phyloP scores from a whole-genome alignment of 2,888 invertebrate genomes.

The Ichneumoninae sp. region DNA sequence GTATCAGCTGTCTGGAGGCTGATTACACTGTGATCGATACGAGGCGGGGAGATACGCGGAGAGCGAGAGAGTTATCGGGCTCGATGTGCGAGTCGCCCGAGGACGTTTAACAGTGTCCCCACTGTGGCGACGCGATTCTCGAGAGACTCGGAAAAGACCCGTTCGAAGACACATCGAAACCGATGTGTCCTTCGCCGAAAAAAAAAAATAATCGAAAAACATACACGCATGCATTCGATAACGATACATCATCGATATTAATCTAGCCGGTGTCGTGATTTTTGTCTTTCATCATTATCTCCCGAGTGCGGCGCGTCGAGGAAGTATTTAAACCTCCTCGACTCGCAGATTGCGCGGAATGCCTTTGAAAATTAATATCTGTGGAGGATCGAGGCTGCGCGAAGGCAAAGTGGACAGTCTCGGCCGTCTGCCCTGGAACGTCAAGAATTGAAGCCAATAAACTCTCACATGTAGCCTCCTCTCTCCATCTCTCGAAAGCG shows the following conservation, averaged over 20 bases:
- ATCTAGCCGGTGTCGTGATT: background rate
- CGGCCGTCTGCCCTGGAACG: slow-evolving; percentile 43
- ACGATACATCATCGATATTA: slow-evolving; percentile 25
- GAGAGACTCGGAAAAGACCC: background rate
- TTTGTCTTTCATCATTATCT: background rate
- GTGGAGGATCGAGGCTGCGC: background rate
- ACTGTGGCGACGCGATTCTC: background rate
- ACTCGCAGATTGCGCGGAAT: slow-evolving; percentile 7
- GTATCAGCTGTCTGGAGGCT: slow-evolving; percentile 48
- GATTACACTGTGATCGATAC: slow-evolving; percentile 50
- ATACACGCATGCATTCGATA: no score
- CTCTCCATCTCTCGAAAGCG: background rate
- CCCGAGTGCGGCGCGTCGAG: background rate
- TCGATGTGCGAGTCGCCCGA: background rate
- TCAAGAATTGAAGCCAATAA: slow-evolving; percentile 69
- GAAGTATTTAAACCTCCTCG: background rate
- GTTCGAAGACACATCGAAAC: slow-evolving; percentile 21
- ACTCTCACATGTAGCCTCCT: slow-evolving; percentile 28
- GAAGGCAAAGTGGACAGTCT: slow-evolving; percentile 5
- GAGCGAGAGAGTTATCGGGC: background rate
- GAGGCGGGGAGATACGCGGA: background rate
- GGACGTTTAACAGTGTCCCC: slow-evolving; percentile 2
- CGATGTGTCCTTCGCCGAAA: slow-evolving; percentile 2
- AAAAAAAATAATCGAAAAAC: no score
- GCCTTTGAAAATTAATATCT: slow-evolving; percentile 41